Percentiles rank a stretch among this genome's conserved stretches.
phyloP scores from a whole-genome alignment of 2,113 vertebrate species.

The Lophura nycthemera region DNA sequence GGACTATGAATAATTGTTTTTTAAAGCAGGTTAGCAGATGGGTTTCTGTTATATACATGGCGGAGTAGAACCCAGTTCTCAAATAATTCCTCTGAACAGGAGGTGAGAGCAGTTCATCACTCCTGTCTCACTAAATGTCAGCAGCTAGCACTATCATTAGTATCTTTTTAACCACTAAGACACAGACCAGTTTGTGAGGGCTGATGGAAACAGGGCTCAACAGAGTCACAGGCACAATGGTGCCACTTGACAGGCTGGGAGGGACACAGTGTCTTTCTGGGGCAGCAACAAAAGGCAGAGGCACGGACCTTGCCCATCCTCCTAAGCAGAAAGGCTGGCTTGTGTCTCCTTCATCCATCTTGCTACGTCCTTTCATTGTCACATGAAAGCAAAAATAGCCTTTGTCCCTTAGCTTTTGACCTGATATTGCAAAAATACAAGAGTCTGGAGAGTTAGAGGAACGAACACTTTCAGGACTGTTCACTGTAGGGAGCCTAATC shows the following conservation, averaged over 20 bases:
- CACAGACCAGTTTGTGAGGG: not conserved
- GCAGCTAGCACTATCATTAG: not conserved
- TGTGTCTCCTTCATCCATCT: not conserved
- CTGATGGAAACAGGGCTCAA: not conserved
- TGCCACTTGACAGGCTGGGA: not conserved
- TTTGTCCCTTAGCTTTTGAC: not conserved
- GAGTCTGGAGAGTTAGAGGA: not conserved
- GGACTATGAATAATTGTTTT: not conserved
- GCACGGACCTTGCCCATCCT: not conserved
- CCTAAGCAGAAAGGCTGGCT: not conserved
- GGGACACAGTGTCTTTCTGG: not conserved
- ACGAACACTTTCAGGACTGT: not conserved
- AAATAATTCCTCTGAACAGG: not conserved
- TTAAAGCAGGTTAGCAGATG: not conserved
- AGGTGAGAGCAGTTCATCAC: not conserved
- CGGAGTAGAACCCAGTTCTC: not conserved
- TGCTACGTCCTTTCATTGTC: not conserved
- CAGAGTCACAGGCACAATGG: fast-evolving
- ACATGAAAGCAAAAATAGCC: not conserved
- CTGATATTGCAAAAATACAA: not conserved
- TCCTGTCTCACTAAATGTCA: not conserved
- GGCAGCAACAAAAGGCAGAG: not conserved
- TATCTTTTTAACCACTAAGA: not conserved
- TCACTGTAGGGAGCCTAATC: not conserved
- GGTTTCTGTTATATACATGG: not conserved